These are phyloP conservation scores for Drosophila anomalata DNA, from an alignment of 2,888 invertebrate species.

Conservation along the genomic window DNA sequence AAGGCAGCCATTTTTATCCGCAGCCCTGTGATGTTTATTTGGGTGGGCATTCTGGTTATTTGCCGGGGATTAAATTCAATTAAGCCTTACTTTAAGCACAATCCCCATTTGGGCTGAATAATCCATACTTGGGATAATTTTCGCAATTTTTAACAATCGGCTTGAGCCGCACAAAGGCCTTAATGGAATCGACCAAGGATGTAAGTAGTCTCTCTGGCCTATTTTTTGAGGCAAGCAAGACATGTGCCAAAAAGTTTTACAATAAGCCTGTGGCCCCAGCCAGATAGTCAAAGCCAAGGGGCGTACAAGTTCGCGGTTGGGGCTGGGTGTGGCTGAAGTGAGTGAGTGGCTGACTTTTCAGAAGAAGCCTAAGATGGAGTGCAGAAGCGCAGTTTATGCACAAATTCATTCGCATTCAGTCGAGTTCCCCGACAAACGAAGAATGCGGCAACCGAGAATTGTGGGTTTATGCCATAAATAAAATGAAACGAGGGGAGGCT, in stretches of 20 bases:
- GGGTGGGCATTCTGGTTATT: constrained; percentile 16
- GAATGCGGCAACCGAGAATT: constrained; percentile 25
- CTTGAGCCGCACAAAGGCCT: constrained; percentile 30
- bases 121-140: constrained; percentile 46
- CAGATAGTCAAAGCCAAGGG: constrained; percentile 9
- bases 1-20: constrained; percentile 13
- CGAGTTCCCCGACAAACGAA: constrained; percentile 14
- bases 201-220: constrained; percentile 48
- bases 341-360: constrained; percentile 35
- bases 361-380: constrained; percentile 35
- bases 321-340: constrained; percentile 5
- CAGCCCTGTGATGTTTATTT: constrained; percentile 18
- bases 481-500: constrained; percentile 12
- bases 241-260: constrained; percentile 79
- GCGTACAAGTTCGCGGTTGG: neutral
- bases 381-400: constrained; percentile 69
- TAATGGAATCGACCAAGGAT: constrained; percentile 32
- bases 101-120: constrained; percentile 9
- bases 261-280: constrained; percentile 69
- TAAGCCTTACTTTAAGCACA: constrained; percentile 18
- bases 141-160: constrained; percentile 56
- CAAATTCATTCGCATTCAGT: constrained; percentile 55
- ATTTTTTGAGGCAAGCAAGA: constrained; percentile 59
- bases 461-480: constrained; percentile 9
- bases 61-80: constrained; percentile 29